Base-by-base conservation (phyloP, 2,888 invertebrate genomes). In the Polydrusus cervinus region DNA sequence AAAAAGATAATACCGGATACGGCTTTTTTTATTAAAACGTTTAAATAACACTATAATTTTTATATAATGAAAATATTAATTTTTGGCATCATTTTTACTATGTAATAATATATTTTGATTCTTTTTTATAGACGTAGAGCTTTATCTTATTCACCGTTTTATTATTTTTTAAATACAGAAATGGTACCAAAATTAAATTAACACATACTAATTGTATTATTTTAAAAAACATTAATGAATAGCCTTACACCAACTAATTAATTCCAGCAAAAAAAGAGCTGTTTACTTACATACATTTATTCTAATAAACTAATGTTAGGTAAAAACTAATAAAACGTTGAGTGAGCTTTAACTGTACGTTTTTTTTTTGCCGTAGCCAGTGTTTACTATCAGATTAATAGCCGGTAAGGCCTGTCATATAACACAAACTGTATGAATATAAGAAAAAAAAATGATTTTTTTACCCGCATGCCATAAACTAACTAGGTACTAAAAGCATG, bases 401-500 rank as follows among this genome's bases (percentile, higher is more conserved):
- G 60, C 34, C 38, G 11, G 8, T 38, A 38, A 18, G 18, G 16
- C 18, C n/a, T 5, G 2, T 5, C 10, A 43, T 43, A 43, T 6
- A n/a, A n/a, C n/a, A 43, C 14, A 47, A 64, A 13, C 13, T 10
- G 10, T 14, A 13, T 66, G 40, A 55, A 9, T 25, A 49, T 20
- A 20, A 14, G 38, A 47, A 1, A 53, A 55, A 66, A 75, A 75
- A 72, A 71, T 71, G 71, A 75, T 75, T 75, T 71, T 71, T 75
- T 75, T 75, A 71, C 67, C 64, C 57, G 71, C 75, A 71, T 67
- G 71, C 66, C 53, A 53, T 16, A 65, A 66, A 38, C 16, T 66
- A 66, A 49, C 14, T 25, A 25, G 5, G 25, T 30, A 30, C 25
- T 30, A 11, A 14, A 25, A 34, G 34, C 34, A 34, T 34, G 34